These are phyloP conservation scores for Glaucopsyche alexis DNA, from an alignment of 2,888 invertebrate species.

Conservation along the genomic window DNA sequence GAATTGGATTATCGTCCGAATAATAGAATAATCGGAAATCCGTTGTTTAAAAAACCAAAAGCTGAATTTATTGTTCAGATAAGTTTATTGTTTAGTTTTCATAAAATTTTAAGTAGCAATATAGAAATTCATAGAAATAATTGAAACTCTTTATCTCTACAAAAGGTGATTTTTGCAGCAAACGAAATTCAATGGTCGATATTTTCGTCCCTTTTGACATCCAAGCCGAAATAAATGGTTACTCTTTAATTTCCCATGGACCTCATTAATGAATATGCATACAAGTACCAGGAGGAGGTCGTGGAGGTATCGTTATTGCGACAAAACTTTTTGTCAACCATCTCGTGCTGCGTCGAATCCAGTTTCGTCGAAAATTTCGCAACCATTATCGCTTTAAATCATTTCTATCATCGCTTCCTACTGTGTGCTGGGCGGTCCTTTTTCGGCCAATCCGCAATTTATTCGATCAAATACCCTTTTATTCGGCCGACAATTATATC, in stretches of 20 bases:
- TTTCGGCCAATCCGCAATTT: slow-evolving; percentile 19
- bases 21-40: slow-evolving; percentile 23
- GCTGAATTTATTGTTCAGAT: slow-evolving; percentile 1
- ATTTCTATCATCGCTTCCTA: slow-evolving; percentile 18
- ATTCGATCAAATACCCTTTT: slow-evolving; percentile 19
- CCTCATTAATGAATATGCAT: slow-evolving; percentile 20
- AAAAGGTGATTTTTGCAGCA: neutral
- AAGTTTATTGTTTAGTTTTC: too few species aligned
- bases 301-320: neutral
- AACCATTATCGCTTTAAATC: slow-evolving; percentile 21
- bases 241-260: neutral
- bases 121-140: neutral
- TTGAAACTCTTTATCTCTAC: neutral
- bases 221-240: neutral
- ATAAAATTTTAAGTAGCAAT: neutral
- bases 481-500: slow-evolving; percentile 22
- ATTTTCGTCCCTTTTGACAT: too few species aligned
- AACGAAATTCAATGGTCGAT: too few species aligned
- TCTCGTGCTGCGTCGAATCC: slow-evolving; percentile 3
- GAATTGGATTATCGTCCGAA: slow-evolving; percentile 1
- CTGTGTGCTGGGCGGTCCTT: slow-evolving; percentile 13
- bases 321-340: slow-evolving; percentile 9
- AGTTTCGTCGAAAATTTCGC: slow-evolving; percentile 2
- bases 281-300: neutral
- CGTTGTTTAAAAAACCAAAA: slow-evolving; percentile 32